Evolutionary conservation across 2,797 vertebrate genomes (phyloP), one percentile per base, ranked within the genome.

Genomic region (Cephalopachus bancanus): DNA sequence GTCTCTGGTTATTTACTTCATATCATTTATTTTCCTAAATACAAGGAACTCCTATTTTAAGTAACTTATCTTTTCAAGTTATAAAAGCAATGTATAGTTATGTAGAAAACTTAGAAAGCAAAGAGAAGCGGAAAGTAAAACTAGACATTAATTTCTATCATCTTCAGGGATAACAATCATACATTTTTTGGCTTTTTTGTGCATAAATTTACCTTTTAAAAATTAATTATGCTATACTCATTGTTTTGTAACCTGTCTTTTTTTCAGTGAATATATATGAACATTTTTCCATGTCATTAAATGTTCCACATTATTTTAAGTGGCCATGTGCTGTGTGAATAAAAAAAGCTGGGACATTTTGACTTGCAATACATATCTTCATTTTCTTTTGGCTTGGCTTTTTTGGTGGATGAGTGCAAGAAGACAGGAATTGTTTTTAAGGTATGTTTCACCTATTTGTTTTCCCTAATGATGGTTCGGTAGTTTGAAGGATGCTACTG

Each of bases 401-500:
- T 96, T 51, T 72, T 30, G 53, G 8, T 91, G 10, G 7, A 9
- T 75, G 22, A 20, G 10, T 78, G 7, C 19, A 28, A 81, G 55
- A 94, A 92, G 22, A 20, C n/a, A 80, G 44, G n/a, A 64, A 16
- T 96, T 95, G 60, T 94, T 93, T 72, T 96, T n/a, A 55, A 62
- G 95, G 19, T 78, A 8, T n/a, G 8, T 96, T 81, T 87, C 62
- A 96, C 44, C 49, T 64, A 62, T 96, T 92, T 97, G 88, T 90
- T 96, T 94, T 75, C 64, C 24, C 60, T 79, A 78, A 33, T 33
- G 22, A 71, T 64, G 74, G 0, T 65, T 83, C 51, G 16, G 51
- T 95, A 92, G 91, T 83, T 95, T 92, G 84, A 95, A 87, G 97
- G 67, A 97, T 93, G 81, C 11, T 2, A 84, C 53, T 97, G 62